phyloP scores from a whole-genome alignment of 2,797 vertebrate species.

The Anableps anableps region DNA sequence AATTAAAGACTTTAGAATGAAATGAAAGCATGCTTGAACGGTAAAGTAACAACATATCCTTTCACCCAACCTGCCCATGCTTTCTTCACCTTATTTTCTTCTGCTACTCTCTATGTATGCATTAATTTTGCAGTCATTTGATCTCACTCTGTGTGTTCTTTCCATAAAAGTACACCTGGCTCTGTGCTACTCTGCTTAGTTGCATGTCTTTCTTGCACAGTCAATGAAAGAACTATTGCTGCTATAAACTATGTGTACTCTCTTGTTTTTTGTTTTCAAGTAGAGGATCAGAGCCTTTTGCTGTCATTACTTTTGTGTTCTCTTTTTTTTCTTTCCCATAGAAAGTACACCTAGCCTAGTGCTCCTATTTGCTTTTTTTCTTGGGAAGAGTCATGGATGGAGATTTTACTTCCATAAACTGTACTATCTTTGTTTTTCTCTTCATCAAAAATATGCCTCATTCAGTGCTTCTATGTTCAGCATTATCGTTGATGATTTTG shows the following conservation, averaged over 20 bases:
- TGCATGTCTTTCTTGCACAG: background rate
- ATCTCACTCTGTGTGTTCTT: background rate
- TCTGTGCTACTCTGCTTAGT: background rate
- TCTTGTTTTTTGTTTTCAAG: background rate
- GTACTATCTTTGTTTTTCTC: background rate
- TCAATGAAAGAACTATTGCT: background rate
- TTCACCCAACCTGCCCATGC: constrained; percentile 1
- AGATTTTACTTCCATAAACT: background rate
- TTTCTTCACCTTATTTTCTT: constrained; percentile 8
- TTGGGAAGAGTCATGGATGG: background rate
- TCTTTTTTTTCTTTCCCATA: background rate
- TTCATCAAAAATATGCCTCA: background rate
- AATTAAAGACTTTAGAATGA: constrained; percentile 45
- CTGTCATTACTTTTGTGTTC: background rate
- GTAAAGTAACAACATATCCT: constrained; percentile 27
- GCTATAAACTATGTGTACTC: background rate
- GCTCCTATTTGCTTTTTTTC: background rate
- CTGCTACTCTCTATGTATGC: background rate
- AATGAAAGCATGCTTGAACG: constrained; percentile 37
- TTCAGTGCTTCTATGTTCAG: background rate
- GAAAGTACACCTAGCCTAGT: background rate
- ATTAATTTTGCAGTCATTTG: background rate
- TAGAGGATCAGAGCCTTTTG: background rate
- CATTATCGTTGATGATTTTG: background rate
- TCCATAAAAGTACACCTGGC: background rate